Evolutionary conservation across 2,113 vertebrate genomes (phyloP).

Genomic region (Grammomys dolichurus): DNA sequence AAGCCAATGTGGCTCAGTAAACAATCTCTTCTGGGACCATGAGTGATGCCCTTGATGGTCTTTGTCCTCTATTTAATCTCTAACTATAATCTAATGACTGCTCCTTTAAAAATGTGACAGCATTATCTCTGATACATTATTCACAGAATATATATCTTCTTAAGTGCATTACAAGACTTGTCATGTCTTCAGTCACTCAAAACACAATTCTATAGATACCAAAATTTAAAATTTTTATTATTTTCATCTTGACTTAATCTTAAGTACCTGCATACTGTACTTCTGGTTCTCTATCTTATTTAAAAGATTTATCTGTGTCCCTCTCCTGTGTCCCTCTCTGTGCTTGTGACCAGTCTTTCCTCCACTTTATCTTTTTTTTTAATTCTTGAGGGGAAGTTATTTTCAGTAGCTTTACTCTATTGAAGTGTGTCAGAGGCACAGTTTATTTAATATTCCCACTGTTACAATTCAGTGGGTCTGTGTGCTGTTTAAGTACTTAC

Average conservation of each 20-base stretch:
- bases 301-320: neutral
- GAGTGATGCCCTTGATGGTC: neutral
- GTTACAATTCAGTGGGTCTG: constrained; percentile 74
- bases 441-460: constrained; percentile 75
- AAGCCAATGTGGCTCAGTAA: neutral
- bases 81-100: neutral
- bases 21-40: neutral
- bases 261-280: neutral
- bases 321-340: neutral
- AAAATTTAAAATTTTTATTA: constrained; percentile 15
- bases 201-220: neutral
- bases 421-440: constrained; percentile 67
- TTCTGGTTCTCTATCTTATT: neutral
- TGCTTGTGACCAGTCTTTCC: neutral
- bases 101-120: neutral
- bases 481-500: constrained; percentile 73
- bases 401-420: constrained; percentile 53
- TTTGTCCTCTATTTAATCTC: neutral
- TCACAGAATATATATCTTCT: neutral
- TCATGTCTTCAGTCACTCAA: neutral
- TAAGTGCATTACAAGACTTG: neutral
- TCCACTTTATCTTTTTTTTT: constrained; percentile 21
- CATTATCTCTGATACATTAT: neutral
- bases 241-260: constrained; percentile 13
- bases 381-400: constrained; percentile 11